Base-by-base conservation (phyloP, 2,797 vertebrate species). In the Platalea minor region DNA sequence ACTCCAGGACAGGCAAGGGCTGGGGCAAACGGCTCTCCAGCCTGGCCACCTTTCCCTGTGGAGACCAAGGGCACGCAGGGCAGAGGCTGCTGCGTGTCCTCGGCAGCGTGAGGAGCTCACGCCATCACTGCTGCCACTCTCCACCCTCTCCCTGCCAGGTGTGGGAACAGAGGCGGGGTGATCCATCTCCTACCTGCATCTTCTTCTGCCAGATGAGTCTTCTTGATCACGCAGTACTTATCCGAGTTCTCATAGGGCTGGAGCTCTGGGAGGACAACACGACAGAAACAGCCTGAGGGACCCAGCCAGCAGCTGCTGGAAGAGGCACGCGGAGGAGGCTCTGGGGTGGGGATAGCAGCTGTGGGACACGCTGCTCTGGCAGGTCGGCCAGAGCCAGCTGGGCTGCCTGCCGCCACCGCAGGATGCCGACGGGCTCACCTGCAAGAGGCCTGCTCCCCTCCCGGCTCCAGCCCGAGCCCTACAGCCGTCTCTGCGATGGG, bases 91-190 rank as follows among this genome's bases (percentile, higher is more conserved):
- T 65, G 37, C 1, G 0, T 26, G 63, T 20, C 18, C 54, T 69
- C 0, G 0, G 24, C 51, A 70, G 39, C 0, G 0, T 2, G 7
- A 9, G 16, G 11, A 59, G 56, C 43, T 86, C 65, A 54, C 1
- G 1, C 19, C 8, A 5, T 7, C 64, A 41, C 37, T 61, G 13
- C 48, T 43, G 33, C 33, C 31, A 3, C 8, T 61, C 21, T 25
- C 20, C 46, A 16, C 11, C n/a, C 21, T 11, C 6, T 33, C 35
- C 61, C 41, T 26, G 24, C 12, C 39, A 5, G 5, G 5, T 10
- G 26, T n/a, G n/a, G 21, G n/a, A 68, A 39, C 20, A 73, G 17
- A 84, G 35, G 16, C 18, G 54, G 39, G 13, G 29, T 16, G 37
- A 15, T 20, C 10, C 20, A 5, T 51, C 35, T 69, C 91, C 63